Evolutionary conservation across 2,888 invertebrate genomes (phyloP).

Genomic region (Eumacrocentrus americanus): DNA sequence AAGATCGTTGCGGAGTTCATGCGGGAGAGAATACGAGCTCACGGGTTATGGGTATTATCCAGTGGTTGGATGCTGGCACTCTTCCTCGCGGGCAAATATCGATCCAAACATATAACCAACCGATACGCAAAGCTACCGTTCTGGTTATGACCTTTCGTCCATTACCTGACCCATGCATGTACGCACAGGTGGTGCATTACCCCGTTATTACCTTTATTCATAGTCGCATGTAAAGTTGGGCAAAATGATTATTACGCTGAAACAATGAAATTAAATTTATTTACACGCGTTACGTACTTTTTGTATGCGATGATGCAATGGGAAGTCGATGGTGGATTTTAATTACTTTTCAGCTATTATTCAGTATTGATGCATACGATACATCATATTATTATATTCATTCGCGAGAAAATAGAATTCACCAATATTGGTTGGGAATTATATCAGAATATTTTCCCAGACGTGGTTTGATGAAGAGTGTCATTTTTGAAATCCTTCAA

Average conservation of each 20-base stretch:
- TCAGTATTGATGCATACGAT: no score
- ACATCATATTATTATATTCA: no score
- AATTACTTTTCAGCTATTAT: no score
- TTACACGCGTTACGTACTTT: no score
- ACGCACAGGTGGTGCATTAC: not conserved
- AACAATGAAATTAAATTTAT: conserved; percentile 5
- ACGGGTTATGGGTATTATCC: conserved; percentile 13
- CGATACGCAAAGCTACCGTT: conserved; percentile 48
- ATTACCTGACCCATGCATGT: not conserved
- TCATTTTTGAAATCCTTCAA: no score
- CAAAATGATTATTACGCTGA: no score
- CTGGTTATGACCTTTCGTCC: conserved; percentile 41
- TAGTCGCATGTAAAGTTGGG: not conserved
- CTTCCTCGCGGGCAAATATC: conserved; percentile 45
- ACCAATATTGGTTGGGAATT: no score
- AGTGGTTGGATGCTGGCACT: conserved; percentile 24
- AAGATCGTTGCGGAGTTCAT: not conserved
- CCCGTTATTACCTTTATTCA: not conserved
- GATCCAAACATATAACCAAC: conserved; percentile 42
- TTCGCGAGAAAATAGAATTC: no score
- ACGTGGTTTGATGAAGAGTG: no score
- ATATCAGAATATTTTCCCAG: no score
- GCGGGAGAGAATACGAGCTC: not conserved
- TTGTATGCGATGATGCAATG: no score
- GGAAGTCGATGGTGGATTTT: no score